phyloP scores from a whole-genome alignment of 1,140 invertebrate species.

The Phortica variegata region DNA sequence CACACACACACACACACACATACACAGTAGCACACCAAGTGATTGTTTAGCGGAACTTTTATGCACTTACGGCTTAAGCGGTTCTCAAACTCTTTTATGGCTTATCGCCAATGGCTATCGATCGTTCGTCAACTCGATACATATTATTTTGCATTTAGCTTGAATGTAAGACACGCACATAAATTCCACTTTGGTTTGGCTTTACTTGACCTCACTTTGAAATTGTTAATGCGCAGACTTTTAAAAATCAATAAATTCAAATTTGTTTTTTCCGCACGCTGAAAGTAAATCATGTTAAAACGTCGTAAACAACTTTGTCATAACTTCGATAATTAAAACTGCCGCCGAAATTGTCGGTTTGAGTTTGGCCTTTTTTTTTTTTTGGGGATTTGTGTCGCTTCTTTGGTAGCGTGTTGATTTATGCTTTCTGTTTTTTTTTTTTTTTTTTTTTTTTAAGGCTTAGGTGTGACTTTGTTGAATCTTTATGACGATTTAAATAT shows the following conservation, averaged over 20 bases:
- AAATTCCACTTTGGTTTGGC: not conserved
- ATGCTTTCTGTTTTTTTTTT: constrained; percentile 28
- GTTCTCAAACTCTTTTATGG: no score
- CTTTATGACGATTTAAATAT: constrained; percentile 35
- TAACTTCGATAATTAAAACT: constrained; percentile 55
- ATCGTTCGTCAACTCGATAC: no score
- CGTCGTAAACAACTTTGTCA: constrained; percentile 54
- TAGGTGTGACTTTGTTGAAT: constrained; percentile 43
- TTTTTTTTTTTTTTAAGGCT: constrained; percentile 1
- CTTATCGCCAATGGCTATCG: no score
- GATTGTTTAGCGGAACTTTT: no score
- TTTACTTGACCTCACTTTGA: not conserved
- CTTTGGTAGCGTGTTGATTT: constrained; percentile 28
- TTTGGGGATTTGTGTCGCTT: constrained; percentile 6
- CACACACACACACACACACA: no score
- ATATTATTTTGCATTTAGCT: no score
- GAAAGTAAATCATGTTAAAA: constrained; percentile 35
- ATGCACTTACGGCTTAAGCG: no score
- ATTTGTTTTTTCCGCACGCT: constrained; percentile 35
- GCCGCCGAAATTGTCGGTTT: constrained; percentile 33
- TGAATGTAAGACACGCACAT: no score
- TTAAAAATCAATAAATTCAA: constrained; percentile 53
- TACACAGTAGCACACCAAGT: no score
- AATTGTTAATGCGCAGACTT: constrained; percentile 24
- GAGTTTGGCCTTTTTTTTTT: not conserved